Evolutionary conservation across 2,113 vertebrate species (phyloP).

Genomic region (Takifugu flavidus): DNA sequence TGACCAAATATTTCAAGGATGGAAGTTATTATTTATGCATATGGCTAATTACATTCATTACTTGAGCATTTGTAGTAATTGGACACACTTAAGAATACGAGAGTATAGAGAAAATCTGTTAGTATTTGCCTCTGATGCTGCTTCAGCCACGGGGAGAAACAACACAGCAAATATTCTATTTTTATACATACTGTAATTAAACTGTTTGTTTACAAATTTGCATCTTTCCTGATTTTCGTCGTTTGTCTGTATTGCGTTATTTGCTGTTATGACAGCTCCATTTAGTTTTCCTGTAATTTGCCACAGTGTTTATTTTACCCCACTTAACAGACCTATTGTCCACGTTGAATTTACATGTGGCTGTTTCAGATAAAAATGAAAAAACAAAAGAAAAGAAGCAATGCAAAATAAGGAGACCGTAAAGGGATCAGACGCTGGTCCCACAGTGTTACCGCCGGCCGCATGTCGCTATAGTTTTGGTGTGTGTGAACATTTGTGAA

Average conservation of each 20-base stretch:
- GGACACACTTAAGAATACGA: not conserved
- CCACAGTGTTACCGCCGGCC: slow-evolving; percentile 57
- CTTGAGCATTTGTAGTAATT: slow-evolving; percentile 13
- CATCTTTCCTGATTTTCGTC: slow-evolving; percentile 24
- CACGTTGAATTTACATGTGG: slow-evolving; percentile 16
- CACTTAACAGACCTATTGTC: slow-evolving; percentile 11
- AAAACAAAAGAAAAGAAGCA: slow-evolving; percentile 6
- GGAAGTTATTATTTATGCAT: slow-evolving; percentile 40
- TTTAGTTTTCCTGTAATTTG: not conserved
- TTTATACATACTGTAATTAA: slow-evolving; percentile 69
- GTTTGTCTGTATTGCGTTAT: slow-evolving; percentile 34
- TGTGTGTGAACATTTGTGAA: slow-evolving; percentile 23
- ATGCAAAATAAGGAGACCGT: slow-evolving; percentile 16
- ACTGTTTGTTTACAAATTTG: slow-evolving; percentile 54
- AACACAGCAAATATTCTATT: slow-evolving; percentile 62
- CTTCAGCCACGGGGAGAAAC: slow-evolving; percentile 39
- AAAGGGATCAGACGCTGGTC: slow-evolving; percentile 22
- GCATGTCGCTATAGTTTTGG: slow-evolving; percentile 51
- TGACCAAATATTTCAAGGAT: slow-evolving; percentile 52
- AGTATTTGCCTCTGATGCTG: slow-evolving; percentile 35
- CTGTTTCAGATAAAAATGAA: slow-evolving; percentile 51
- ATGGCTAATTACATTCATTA: slow-evolving; percentile 23
- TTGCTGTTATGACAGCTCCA: slow-evolving; percentile 34
- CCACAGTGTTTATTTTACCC: not conserved
- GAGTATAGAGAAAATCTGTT: slow-evolving; percentile 11